phyloP scores from a whole-genome alignment of 1,140 invertebrate species.

The Eubasilissa regina region DNA sequence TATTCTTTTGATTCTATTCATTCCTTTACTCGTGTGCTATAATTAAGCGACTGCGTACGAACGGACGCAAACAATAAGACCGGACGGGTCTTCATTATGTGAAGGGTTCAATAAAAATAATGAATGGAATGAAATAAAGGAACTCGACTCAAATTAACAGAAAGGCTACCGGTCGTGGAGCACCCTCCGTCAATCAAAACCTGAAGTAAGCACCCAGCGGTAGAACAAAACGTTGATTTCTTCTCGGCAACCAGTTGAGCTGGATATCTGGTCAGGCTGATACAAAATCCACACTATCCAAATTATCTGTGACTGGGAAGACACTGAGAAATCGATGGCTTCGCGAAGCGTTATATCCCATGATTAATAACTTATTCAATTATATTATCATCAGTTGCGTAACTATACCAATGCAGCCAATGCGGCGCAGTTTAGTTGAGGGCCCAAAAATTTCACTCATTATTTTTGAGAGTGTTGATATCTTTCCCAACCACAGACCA shows the following conservation, averaged over 20 bases:
- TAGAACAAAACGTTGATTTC: neutral
- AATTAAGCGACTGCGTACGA: slow-evolving; percentile 54
- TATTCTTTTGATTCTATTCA: slow-evolving; percentile 49
- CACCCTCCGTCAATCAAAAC: slow-evolving; percentile 59
- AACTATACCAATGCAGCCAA: no score
- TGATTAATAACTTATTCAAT: no score
- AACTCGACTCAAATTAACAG: slow-evolving; percentile 53
- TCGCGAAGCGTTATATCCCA: no score
- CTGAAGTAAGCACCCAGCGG: slow-evolving; percentile 40
- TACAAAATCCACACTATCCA: no score
- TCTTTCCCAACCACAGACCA: no score
- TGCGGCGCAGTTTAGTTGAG: no score
- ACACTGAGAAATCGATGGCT: no score
- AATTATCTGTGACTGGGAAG: no score
- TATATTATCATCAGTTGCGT: no score
- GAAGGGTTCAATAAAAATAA: slow-evolving; percentile 50
- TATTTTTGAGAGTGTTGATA: no score
- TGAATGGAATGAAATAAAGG: slow-evolving; percentile 59
- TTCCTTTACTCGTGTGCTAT: slow-evolving; percentile 49
- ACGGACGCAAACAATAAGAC: slow-evolving; percentile 49
- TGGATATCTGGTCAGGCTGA: neutral
- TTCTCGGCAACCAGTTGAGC: neutral
- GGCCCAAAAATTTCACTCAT: no score
- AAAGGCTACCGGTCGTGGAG: slow-evolving; percentile 50
- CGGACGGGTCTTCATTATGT: slow-evolving; percentile 57